Percentiles rank a stretch among this genome's conserved stretches.
These are phyloP conservation scores for Caenorhabditis zanzibari DNA, from an alignment of 2,888 invertebrate species.

Conservation along the genomic window DNA sequence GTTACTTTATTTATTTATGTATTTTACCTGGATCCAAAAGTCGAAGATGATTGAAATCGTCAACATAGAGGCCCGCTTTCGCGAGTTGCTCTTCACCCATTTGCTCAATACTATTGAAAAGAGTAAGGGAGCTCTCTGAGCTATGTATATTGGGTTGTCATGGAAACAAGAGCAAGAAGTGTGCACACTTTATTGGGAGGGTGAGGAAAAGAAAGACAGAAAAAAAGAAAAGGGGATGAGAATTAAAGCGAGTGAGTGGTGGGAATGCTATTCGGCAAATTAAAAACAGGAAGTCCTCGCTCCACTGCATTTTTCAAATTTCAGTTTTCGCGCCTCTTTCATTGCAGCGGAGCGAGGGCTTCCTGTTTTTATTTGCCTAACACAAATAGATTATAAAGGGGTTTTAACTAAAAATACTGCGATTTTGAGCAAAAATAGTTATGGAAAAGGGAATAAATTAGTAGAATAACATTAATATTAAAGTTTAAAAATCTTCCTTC, in stretches of 20 bases:
- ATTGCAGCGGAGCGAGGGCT: too few species aligned
- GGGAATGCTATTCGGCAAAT: neutral
- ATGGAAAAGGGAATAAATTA: conserved; percentile 15
- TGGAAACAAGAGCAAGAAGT: conserved; percentile 16
- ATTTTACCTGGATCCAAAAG: conserved; percentile 57
- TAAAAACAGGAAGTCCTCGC: too few species aligned
- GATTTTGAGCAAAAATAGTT: conserved; percentile 13
- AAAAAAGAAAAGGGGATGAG: conserved; percentile 7
- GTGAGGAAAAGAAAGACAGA: conserved; percentile 1
- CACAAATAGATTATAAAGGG: too few species aligned
- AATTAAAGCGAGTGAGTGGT: conserved; percentile 44
- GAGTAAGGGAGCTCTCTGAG: neutral
- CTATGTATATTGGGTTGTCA: conserved; percentile 7
- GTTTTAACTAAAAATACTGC: neutral
- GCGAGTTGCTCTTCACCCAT: conserved; percentile 58
- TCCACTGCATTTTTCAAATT: too few species aligned
- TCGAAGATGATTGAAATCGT: conserved; percentile 59
- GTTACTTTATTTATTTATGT: too few species aligned
- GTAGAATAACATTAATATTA: neutral
- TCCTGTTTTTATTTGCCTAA: too few species aligned
- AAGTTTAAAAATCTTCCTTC: conserved; percentile 56
- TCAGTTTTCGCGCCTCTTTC: too few species aligned
- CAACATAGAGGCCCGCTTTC: conserved; percentile 59
- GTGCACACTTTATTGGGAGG: conserved; percentile 32
- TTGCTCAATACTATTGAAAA: neutral